Base-by-base conservation (phyloP, 2,888 invertebrate genomes). In the Ormyrus rosae region DNA sequence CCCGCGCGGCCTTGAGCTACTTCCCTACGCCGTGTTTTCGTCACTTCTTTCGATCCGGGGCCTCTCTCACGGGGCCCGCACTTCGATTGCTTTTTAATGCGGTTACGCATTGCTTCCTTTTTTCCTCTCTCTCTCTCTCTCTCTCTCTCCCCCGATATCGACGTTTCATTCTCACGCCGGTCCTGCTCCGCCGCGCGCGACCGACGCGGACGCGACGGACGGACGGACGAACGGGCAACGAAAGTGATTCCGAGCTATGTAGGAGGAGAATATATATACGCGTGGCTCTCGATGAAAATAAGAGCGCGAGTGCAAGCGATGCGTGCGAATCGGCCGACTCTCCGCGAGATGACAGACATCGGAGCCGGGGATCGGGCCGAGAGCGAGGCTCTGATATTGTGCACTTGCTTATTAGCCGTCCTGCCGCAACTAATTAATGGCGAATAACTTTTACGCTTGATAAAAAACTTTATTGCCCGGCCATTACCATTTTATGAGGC, bases 221-320 rank as follows among this genome's bases (percentile, higher is more conserved):
- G 13, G 46, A 2, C 55, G 45, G 19, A 19, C 19, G 19, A 1
- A 19, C 19, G 19, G 19, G 19, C 19, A 56, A 70, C 48, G 70
- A 70, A 70, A 70, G 70, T 70, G 70, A 70, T 58, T 70, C 70
- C 48, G 55, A n/a, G 53, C 51, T 53, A 53, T 68, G 34, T 70
- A 19, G 19, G 19, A 19, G 19, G 19, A 19, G 19, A 19, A 19
- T 19, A 19, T 48, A 34, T 70, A 46, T 58, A 58, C n/a, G 19
- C 9, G 48, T 55, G 6, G 19, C n/a, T 10, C 11, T 7, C 48
- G 19, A 58, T 70, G 70, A 70, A 70, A 69, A 70, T 48, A 58
- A 70, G 48, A 70, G 48, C 58, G 48, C 51, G 19, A 13, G 19
- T 19, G 19, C 4, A 45, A 9, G 45, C 61, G 61, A 61, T 45